A percentile compares a stretch with the other conserved stretches of the same genome.
phyloP scores from a whole-genome alignment of 2,888 invertebrate species.

The Agrilus biguttatus region DNA sequence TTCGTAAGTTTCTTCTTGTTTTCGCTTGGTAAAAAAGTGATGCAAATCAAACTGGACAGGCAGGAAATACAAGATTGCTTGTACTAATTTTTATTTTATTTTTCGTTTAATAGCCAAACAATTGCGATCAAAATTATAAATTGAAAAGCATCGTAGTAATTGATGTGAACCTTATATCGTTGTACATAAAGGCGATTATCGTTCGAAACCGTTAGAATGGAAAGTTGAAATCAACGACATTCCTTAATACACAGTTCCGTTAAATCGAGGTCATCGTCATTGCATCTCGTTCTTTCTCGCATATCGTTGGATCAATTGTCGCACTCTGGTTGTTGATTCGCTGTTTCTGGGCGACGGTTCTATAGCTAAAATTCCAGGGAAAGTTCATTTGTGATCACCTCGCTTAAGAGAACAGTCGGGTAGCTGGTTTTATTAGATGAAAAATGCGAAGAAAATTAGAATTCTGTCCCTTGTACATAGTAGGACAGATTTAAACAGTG shows the following conservation, averaged over 20 bases:
- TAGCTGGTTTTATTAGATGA: constrained; percentile 19
- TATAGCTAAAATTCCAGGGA: constrained; percentile 21
- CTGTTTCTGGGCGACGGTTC: constrained; percentile 17
- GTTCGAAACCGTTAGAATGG: no score
- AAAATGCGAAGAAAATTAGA: constrained; percentile 30
- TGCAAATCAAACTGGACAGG: no score
- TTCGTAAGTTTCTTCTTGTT: no score
- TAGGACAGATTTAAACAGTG: constrained; percentile 31
- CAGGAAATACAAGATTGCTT: no score
- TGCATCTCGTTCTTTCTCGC: constrained; percentile 5
- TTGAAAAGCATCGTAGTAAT: no score
- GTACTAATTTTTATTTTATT: no score
- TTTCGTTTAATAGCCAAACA: no score
- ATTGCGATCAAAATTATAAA: no score
- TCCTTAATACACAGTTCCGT: background rate
- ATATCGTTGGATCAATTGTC: constrained; percentile 17
- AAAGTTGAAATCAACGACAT: no score
- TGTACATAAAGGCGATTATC: no score
- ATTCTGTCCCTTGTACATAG: constrained; percentile 28
- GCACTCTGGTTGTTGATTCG: constrained; percentile 16
- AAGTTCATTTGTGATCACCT: constrained; percentile 33
- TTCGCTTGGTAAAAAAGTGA: no score
- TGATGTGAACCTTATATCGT: no score
- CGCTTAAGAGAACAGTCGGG: constrained; percentile 34
- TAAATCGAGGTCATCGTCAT: constrained; percentile 5